These are phyloP conservation scores for Scaptomyza pallida DNA, from an alignment of 1,140 invertebrate species.

Conservation along the genomic window DNA sequence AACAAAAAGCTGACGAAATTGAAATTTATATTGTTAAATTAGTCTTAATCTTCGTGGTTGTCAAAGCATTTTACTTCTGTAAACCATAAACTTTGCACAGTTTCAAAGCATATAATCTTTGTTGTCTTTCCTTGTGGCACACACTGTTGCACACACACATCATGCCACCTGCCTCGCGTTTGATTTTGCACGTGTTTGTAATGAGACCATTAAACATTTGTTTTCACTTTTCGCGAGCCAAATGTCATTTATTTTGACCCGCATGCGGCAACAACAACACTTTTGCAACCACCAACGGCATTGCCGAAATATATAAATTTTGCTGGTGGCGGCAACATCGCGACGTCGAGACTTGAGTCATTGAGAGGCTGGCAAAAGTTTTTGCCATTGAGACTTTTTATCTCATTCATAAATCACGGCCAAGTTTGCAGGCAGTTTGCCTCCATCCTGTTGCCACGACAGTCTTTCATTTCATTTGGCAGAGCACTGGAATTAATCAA, in stretches of 20 bases:
- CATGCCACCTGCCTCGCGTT: too few relatives aligned
- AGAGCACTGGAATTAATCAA: slow-evolving; percentile 42
- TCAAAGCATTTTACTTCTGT: slow-evolving; percentile 5
- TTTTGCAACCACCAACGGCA: slow-evolving; percentile 11
- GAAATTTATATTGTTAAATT: slow-evolving; percentile 19
- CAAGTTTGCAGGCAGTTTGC: slow-evolving; percentile 43
- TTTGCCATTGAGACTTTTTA: slow-evolving; percentile 69
- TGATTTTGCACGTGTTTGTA: slow-evolving; percentile 52
- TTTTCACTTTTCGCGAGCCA: slow-evolving; percentile 27
- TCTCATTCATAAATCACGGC: slow-evolving; percentile 69
- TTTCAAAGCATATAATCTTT: not conserved
- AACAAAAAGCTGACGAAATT: not conserved
- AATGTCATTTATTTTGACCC: slow-evolving; percentile 57
- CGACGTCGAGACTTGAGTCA: slow-evolving; percentile 9
- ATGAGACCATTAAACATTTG: slow-evolving; percentile 73
- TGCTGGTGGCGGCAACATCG: slow-evolving; percentile 18
- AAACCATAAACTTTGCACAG: slow-evolving; percentile 4
- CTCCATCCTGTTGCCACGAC: not conserved
- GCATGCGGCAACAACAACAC: not conserved
- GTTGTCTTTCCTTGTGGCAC: too few relatives aligned
- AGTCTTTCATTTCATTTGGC: slow-evolving; percentile 36
- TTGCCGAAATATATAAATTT: slow-evolving; percentile 66
- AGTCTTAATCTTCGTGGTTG: not conserved
- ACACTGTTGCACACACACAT: too few relatives aligned
- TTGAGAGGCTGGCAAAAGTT: slow-evolving; percentile 39